Percentiles rank a stretch among this genome's conserved stretches.
Conservation (phyloP, 1,140 invertebrate species). For the Ruditapes philippinarum region DNA sequence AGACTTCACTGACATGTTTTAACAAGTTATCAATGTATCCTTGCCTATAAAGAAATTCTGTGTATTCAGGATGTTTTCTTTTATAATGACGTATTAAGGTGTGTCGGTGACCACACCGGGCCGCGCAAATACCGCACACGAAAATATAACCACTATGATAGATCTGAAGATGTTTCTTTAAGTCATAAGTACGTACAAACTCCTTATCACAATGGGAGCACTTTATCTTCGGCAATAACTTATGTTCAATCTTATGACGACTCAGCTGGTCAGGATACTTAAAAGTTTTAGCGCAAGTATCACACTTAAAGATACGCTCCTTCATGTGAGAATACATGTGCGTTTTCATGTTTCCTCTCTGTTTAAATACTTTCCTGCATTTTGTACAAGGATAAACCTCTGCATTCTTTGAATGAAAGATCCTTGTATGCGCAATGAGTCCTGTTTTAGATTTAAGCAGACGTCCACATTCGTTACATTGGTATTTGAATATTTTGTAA, state of each 20-base stretch:
- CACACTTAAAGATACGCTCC: conserved; percentile 83
- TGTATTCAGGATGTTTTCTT: conserved; percentile 84
- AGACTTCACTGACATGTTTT: conserved; percentile 73
- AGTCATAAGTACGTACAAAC: conserved; percentile 87
- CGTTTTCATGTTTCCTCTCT: conserved; percentile 87
- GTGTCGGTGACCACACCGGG: conserved; percentile 84
- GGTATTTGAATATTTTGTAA: conserved; percentile 83
- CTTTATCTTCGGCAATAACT: conserved; percentile 74
- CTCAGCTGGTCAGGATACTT: conserved; percentile 87
- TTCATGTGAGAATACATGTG: conserved; percentile 86
- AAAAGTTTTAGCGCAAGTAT: conserved; percentile 84
- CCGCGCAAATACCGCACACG: conserved; percentile 86
- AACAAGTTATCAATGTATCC: conserved; percentile 74
- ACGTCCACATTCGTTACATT: conserved; percentile 87
- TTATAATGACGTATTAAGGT: conserved; percentile 87
- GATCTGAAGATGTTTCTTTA: conserved; percentile 85
- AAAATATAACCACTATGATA: conserved; percentile 87
- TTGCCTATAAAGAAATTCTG: conserved; percentile 72
- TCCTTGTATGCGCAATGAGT: conserved; percentile 86
- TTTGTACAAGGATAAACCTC: conserved; percentile 86
- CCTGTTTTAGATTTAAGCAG: conserved; percentile 88
- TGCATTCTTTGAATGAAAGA: conserved; percentile 84
- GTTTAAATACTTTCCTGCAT: conserved; percentile 87
- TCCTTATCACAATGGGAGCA: conserved; percentile 86
- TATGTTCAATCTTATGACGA: conserved; percentile 86